These are phyloP conservation scores for Scolopax rusticola DNA, from an alignment of 2,797 vertebrate genomes.

Conservation along the genomic window DNA sequence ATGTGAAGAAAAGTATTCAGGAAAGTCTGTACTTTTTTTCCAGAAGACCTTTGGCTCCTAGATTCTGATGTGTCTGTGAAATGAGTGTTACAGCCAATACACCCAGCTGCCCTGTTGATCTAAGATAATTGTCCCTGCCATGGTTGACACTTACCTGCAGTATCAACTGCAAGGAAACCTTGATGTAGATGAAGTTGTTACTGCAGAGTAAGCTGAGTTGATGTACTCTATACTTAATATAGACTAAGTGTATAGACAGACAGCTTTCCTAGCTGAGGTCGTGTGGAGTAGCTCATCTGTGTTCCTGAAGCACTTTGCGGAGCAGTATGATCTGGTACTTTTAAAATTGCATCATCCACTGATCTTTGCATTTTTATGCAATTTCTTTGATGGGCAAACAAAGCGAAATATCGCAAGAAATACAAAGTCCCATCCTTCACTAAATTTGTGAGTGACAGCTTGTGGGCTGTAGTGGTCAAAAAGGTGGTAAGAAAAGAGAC, in stretches of 20 bases:
- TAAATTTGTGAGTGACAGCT: neutral
- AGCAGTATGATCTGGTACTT: neutral
- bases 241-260: neutral
- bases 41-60: neutral
- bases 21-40: neutral
- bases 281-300: neutral
- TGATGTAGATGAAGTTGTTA: neutral
- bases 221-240: neutral
- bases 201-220: neutral
- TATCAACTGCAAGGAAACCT: neutral
- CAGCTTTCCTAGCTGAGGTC: neutral
- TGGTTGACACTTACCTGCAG: neutral
- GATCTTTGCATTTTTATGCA: neutral
- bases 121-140: neutral
- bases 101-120: neutral
- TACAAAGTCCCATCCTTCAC: too few relatives aligned
- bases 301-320: neutral
- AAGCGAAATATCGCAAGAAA: neutral
- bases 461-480: neutral
- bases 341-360: neutral
- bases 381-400: neutral
- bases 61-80: neutral
- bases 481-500: neutral
- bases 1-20: neutral
- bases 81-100: neutral